These are phyloP conservation scores for Chinchilla lanigera DNA, from an alignment of 2,113 vertebrate genomes.

Conservation along the genomic window DNA sequence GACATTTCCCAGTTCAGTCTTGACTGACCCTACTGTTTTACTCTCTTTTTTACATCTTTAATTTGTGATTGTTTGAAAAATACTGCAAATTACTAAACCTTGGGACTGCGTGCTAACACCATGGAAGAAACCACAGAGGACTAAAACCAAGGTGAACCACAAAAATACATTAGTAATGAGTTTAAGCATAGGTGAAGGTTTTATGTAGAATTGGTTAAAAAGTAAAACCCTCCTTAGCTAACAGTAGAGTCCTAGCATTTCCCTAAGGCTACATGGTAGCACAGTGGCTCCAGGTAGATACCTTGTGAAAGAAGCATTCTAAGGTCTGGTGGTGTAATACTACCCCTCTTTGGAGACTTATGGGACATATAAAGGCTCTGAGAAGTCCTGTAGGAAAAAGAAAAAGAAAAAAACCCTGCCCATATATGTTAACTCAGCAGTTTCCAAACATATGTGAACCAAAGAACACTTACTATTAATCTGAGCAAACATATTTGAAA, in stretches of 20 bases:
- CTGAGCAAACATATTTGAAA: conserved; percentile 16
- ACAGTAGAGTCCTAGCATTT: neutral
- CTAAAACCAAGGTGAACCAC: neutral
- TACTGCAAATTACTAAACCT: conserved; percentile 45
- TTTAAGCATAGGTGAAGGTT: neutral
- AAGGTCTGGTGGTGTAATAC: neutral
- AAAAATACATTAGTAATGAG: conserved; percentile 47
- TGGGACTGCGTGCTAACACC: neutral
- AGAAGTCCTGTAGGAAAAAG: conserved; percentile 36
- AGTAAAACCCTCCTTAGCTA: neutral
- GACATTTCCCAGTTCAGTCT: conserved; percentile 19
- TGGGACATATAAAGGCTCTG: conserved; percentile 16
- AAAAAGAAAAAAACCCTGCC: neutral
- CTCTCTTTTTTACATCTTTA: conserved; percentile 43
- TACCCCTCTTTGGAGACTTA: neutral
- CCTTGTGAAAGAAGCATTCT: neutral
- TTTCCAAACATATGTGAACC: conserved; percentile 48
- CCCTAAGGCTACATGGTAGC: neutral
- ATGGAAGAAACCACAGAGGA: conserved; percentile 53
- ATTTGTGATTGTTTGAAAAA: conserved; percentile 50
- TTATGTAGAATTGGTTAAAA: conserved; percentile 4
- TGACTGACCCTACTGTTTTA: conserved; percentile 3
- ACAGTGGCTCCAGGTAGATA: neutral
- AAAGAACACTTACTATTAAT: conserved; percentile 34
- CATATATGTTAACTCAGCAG: neutral